Conservation (phyloP, 2,888 invertebrate species). For the Drymonia ruficornis region DNA sequence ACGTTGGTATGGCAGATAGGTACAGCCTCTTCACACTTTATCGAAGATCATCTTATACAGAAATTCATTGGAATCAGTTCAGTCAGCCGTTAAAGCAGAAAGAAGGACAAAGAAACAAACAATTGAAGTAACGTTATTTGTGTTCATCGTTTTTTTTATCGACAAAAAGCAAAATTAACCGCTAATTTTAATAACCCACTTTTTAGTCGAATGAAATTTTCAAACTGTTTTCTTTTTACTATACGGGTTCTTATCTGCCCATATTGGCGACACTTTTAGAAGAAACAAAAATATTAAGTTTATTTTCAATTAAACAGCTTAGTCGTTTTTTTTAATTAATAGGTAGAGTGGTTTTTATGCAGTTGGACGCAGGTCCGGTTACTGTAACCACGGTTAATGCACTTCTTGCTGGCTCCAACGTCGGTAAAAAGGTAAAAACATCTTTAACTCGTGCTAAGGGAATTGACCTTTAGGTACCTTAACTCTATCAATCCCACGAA, state of each 20-base stretch:
- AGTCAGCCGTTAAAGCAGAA: not conserved
- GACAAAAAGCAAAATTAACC: not conserved
- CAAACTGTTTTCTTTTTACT: constrained; percentile 1
- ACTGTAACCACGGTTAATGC: constrained; percentile 29
- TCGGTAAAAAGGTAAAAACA: constrained; percentile 32
- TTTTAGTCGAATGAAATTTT: constrained; percentile 1
- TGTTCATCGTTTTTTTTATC: not conserved
- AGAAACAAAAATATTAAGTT: not conserved
- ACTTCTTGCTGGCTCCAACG: constrained; percentile 22
- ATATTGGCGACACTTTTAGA: not conserved
- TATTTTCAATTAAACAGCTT: not conserved
- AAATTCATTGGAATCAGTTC: not conserved
- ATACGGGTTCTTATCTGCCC: constrained; percentile 4
- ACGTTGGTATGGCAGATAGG: too few relatives aligned
- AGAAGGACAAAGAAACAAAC: not conserved
- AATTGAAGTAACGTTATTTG: not conserved
- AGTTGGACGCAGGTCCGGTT: constrained; percentile 9
- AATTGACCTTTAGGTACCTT: constrained; percentile 17
- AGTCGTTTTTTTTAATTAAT: not conserved
- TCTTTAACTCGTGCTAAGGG: constrained; percentile 12
- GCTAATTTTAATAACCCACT: not conserved
- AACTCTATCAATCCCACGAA: too few relatives aligned
- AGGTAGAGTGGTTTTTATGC: constrained; percentile 13
- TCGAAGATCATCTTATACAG: not conserved
- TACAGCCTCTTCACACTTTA: not conserved